Conservation (phyloP, 2,797 vertebrate species). For the Gymnoscopelus braueri region DNA sequence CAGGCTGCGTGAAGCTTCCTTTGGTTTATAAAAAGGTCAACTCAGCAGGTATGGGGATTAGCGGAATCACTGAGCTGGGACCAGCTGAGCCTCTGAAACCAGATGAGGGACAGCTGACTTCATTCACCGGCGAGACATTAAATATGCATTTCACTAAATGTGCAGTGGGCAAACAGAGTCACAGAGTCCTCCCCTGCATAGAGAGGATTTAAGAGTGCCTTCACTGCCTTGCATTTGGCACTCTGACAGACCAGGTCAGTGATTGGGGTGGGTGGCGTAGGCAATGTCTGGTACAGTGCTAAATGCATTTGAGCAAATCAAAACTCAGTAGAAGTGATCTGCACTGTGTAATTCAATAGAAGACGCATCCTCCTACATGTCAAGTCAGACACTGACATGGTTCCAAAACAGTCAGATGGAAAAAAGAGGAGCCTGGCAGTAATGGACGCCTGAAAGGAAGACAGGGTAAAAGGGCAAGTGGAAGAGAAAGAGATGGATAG, state of each 20-base stretch:
- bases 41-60: constrained; percentile 72
- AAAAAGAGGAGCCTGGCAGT: constrained; percentile 43
- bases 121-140: constrained; percentile 57
- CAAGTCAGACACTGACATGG: constrained; percentile 37
- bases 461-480: constrained; percentile 2
- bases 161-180: constrained; percentile 43
- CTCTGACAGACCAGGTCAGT: constrained; percentile 30
- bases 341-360: constrained; percentile 63
- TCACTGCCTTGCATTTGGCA: constrained; percentile 44
- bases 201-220: constrained; percentile 24
- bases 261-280: constrained; percentile 15
- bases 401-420: constrained; percentile 32
- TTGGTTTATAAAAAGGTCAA: constrained; percentile 70
- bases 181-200: constrained; percentile 35
- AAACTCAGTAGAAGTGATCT: constrained; percentile 46
- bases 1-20: constrained; percentile 47
- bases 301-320: constrained; percentile 53
- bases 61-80: constrained; percentile 58
- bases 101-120: constrained; percentile 52
- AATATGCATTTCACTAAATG: constrained; percentile 70
- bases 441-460: constrained; percentile 31
- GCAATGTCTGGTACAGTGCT: constrained; percentile 27
- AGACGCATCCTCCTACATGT: constrained; percentile 62
- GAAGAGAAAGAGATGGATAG: constrained; percentile 4
- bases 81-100: constrained; percentile 59